Conservation (phyloP, 35 echinoderm and acorn worm genomes). For the Lytechinus variegatus region DNA sequence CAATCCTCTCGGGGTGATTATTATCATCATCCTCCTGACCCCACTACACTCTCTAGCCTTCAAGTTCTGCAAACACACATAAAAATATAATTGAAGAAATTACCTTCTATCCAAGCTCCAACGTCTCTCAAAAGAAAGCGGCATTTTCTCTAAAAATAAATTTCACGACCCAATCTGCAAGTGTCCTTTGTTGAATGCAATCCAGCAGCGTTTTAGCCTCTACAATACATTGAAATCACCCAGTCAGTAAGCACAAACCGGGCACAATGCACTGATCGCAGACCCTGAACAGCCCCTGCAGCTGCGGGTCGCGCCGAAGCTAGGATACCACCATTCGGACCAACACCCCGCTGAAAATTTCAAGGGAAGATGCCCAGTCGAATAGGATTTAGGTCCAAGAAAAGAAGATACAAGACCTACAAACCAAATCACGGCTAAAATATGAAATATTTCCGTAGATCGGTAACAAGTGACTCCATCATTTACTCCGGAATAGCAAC, state of each 20-base stretch:
- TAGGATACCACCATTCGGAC: neutral
- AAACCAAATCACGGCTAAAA: neutral
- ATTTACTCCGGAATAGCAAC: neutral
- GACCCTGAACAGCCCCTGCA: neutral
- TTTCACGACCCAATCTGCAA: neutral
- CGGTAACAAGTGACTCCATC: neutral
- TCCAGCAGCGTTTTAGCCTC: conserved; percentile 15
- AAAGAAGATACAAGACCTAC: neutral
- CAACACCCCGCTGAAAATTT: neutral
- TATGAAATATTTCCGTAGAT: neutral
- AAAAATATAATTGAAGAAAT: neutral
- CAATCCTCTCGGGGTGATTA: too few species aligned
- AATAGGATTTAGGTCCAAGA: neutral
- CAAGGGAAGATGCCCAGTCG: neutral
- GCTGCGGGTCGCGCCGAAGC: neutral
- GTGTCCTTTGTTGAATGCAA: neutral
- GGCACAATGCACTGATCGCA: neutral
- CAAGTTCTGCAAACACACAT: neutral
- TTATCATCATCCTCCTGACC: too few species aligned
- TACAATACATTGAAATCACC: neutral
- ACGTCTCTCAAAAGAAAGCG: conserved; percentile 10
- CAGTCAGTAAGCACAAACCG: neutral
- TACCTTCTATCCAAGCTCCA: conserved; percentile 10
- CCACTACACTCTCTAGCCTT: too few species aligned
- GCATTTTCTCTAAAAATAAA: neutral